Conservation (phyloP, 2,888 invertebrate species). For the Pecten maximus region DNA sequence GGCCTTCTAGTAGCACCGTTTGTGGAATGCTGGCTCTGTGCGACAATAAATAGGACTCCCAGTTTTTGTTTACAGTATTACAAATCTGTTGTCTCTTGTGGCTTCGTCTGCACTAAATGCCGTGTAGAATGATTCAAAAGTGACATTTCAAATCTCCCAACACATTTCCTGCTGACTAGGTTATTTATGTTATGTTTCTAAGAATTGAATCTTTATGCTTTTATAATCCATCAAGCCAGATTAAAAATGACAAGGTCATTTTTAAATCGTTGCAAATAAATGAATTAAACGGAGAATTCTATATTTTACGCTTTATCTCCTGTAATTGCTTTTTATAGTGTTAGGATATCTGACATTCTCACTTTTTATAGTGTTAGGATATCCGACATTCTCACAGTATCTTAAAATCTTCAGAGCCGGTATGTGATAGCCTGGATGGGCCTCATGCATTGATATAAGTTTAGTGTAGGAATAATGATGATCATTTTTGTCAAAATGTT, state of each 20-base stretch:
- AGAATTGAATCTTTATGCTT: constrained; percentile 1
- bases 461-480: too few species aligned
- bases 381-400: too few species aligned
- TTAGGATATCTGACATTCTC: neutral
- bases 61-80: neutral
- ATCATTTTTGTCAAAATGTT: too few species aligned
- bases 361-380: too few species aligned
- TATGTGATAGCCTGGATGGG: too few species aligned
- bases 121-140: neutral
- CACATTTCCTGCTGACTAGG: neutral
- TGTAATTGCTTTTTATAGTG: neutral
- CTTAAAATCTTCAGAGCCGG: too few species aligned
- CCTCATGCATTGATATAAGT: too few species aligned
- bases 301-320: neutral
- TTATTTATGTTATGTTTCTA: neutral
- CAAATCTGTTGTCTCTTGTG: neutral
- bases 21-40: neutral
- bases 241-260: constrained; percentile 14
- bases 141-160: neutral
- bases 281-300: neutral
- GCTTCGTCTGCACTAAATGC: neutral
- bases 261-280: neutral
- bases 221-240: constrained; percentile 34
- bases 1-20: neutral
- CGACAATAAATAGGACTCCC: neutral